Evolutionary conservation across 2,113 vertebrate species (phyloP), one percentile per base, ranked within the genome.

Genomic region (Garra rufa): DNA sequence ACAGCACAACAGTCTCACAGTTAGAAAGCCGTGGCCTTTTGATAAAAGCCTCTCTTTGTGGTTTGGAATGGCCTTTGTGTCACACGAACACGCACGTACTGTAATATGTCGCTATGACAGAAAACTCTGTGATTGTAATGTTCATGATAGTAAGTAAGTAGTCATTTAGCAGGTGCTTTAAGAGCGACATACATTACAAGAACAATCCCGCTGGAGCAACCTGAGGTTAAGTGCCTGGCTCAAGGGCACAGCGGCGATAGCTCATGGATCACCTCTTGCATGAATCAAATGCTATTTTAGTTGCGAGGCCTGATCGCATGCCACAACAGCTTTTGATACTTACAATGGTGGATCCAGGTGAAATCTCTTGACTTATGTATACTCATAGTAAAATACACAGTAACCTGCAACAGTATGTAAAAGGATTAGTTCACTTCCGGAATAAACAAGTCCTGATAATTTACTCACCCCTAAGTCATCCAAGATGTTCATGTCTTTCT

Each of bases 221-320:
- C 67, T n/a, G 65, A 69, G 34, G 65, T 69, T 69, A 69, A 69
- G 65, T 69, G 65, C 9, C 34, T 41, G 19, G 67, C 67, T 70
- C 17, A 70, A 70, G 67, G 67, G 67, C 67, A 41, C 19, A 41
- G 34, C 19, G 3, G 17, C 34, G 0, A 30, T 69, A 69, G 17
- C 65, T 34, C 63, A 34, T 67, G 63, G 28, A 67, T 67, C 63
- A 34, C 28, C 28, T 34, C 28, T 70, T 70, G 9, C 67, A n/a
- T 70, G 67, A 70, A 70, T 70, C 67, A 70, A 70, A 70, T 3
- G 1, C n/a, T 10, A 8, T n/a, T 69, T 70, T 70, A n/a, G 67
- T 70, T 41, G 38, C 65, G 9, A 11, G 6, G 65, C 34, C 9
- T 69, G 19, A 41, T 41, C 0, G 3, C 10, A 24, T 24, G 21